A percentile compares a stretch with the other conserved stretches of the same genome.
Conservation (phyloP, 2,888 invertebrate genomes). For the Candidula unifasciata region DNA sequence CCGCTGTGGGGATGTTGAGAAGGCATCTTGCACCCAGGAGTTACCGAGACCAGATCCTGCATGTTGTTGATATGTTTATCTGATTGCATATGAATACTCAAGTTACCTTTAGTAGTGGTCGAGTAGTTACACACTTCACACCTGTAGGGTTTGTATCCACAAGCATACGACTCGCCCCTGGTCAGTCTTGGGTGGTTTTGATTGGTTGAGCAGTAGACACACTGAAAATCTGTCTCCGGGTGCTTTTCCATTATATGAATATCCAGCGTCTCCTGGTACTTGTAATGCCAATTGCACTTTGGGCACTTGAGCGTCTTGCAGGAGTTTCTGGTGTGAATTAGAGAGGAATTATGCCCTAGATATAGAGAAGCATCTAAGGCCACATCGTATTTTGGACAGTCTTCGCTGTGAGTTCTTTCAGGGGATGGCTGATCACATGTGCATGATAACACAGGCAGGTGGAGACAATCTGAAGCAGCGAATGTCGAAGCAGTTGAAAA, state of each 20-base stretch:
- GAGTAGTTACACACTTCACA: slow-evolving; percentile 95
- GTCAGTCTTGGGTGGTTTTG: slow-evolving; percentile 98
- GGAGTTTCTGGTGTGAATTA: slow-evolving; percentile 93
- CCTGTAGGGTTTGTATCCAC: slow-evolving; percentile 90
- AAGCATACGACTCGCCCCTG: slow-evolving; percentile 98
- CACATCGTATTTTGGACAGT: slow-evolving; percentile 97
- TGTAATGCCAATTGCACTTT: slow-evolving; percentile 99
- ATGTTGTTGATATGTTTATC: slow-evolving; percentile 99
- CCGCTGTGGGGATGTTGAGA: slow-evolving; percentile 64
- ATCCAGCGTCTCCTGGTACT: slow-evolving; percentile 99
- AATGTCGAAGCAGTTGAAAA: background rate
- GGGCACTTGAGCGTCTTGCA: slow-evolving; percentile 99
- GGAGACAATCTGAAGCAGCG: background rate
- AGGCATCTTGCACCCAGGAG: slow-evolving; percentile 60
- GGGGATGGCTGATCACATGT: slow-evolving; percentile 86
- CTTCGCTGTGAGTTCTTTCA: slow-evolving; percentile 93
- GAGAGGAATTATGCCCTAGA: slow-evolving; percentile 83
- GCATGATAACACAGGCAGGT: slow-evolving; percentile 61
- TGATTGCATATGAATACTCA: slow-evolving; percentile 99
- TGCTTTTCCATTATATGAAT: slow-evolving; percentile 99
- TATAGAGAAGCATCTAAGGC: slow-evolving; percentile 91
- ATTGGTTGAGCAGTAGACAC: slow-evolving; percentile 98
- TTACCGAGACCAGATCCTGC: slow-evolving; percentile 89
- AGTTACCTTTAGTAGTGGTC: slow-evolving; percentile 99
- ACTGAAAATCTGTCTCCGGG: slow-evolving; percentile 87